Conservation (phyloP, 2,113 vertebrate genomes). For the Sebastes fasciatus region DNA sequence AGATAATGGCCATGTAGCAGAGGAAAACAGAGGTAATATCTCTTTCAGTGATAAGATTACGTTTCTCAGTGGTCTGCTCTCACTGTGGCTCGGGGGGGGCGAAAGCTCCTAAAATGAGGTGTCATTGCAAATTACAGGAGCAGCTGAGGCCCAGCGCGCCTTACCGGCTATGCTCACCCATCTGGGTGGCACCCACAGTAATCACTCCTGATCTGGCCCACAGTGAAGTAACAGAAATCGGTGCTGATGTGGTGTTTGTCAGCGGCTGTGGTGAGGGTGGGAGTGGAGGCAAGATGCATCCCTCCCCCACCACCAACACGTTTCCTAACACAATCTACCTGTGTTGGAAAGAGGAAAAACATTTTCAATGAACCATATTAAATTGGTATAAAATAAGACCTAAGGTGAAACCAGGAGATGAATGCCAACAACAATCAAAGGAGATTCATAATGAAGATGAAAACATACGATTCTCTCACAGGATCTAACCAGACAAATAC, state of each 20-base stretch:
- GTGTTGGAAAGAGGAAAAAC: neutral
- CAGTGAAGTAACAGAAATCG: constrained; percentile 88
- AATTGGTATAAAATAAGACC: neutral
- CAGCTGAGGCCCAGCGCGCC: constrained; percentile 83
- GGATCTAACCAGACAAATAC: neutral
- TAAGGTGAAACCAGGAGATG: no score
- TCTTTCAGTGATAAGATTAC: constrained; percentile 82
- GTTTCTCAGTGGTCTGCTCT: constrained; percentile 67
- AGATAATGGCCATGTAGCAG: constrained; percentile 14
- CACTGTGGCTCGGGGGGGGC: constrained; percentile 35
- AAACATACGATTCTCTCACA: neutral
- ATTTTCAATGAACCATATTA: neutral
- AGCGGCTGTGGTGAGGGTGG: constrained; percentile 28
- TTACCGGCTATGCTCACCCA: constrained; percentile 85
- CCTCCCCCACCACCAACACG: neutral
- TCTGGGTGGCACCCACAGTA: constrained; percentile 88
- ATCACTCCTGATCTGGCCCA: constrained; percentile 90
- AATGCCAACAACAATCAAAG: neutral
- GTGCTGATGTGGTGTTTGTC: constrained; percentile 91
- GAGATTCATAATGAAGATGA: neutral
- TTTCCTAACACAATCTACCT: constrained; percentile 10
- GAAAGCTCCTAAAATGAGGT: constrained; percentile 93
- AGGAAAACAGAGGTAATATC: constrained; percentile 80
- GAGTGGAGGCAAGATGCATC: neutral
- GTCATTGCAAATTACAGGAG: constrained; percentile 93